Base-by-base conservation (phyloP, 2,113 vertebrate genomes). In the Eptesicus fuscus region DNA sequence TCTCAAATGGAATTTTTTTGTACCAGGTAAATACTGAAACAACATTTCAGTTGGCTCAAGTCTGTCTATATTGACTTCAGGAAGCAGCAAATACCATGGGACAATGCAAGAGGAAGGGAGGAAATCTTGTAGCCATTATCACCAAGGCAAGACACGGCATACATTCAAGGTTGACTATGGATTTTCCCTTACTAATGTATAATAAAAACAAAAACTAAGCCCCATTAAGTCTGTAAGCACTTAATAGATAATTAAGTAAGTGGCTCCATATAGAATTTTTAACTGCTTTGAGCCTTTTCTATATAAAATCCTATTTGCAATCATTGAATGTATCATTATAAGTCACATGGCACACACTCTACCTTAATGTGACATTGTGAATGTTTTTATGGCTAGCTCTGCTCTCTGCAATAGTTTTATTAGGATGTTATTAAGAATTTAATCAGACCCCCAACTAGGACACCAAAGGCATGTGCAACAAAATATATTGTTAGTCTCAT, bases 221-320 rank as follows among this genome's bases (percentile, higher is more conserved):
- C 78, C 78, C 71, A 87, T 51, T 30, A 96, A 79, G 17, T 70
- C 86, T 71, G 83, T 63, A 89, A 94, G 69, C 61, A 85, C 42
- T 94, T 95, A 92, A 90, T 28, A 94, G 63, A 89, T n/a, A 93
- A 97, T 32, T 94, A 88, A 97, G 94, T 94, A 88, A 97, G 94
- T 42, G 92, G 74, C 47, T 93, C 16, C 23, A 91, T 16, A 28
- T 37, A 95, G 56, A 89, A 82, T 87, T 84, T 73, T 77, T 87
- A 83, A 69, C 70, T 74, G 30, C 89, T 91, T 42, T 91, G 53
- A 95, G 85, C 42, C 3, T 59, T 89, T 95, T 76, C 30, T 37
- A 80, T 53, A 84, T 61, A 53, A 95, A 95, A 92, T 80, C 82
- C 25, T 67, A 93, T 71, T 93, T 87, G 37, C 2, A 89, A 96